Evolutionary conservation across 2,888 invertebrate species (phyloP).

Genomic region (Tinea trinotella): DNA sequence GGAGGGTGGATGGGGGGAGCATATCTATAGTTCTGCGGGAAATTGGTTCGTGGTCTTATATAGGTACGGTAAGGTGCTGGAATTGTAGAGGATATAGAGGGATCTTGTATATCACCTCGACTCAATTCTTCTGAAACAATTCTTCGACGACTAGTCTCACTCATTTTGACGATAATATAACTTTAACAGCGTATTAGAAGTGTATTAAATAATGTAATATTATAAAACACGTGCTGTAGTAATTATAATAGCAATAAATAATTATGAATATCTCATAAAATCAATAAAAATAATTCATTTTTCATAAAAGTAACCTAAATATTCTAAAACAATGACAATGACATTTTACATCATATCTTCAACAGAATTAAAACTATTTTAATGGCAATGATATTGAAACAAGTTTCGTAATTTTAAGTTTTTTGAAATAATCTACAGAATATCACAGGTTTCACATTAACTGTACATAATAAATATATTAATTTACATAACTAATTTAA

Average conservation of each 20-base stretch:
- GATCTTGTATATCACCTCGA: slow-evolving; percentile 58
- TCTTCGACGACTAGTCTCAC: slow-evolving; percentile 9
- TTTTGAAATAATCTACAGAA: no score
- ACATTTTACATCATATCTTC: background rate
- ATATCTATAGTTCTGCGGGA: slow-evolving; percentile 36
- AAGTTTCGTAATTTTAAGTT: no score
- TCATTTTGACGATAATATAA: background rate
- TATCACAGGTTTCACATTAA: no score
- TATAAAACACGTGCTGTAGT: background rate
- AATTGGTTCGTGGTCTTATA: slow-evolving; percentile 40
- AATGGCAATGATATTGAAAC: background rate
- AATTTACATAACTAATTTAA: no score
- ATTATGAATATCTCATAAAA: background rate
- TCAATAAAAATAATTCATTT: slow-evolving; percentile 10
- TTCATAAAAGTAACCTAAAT: slow-evolving; percentile 7
- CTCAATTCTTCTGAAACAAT: background rate
- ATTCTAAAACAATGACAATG: background rate
- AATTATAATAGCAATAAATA: background rate
- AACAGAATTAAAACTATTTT: background rate
- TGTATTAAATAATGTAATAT: background rate
- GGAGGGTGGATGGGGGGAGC: slow-evolving; percentile 42
- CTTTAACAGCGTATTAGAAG: background rate
- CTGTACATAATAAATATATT: no score
- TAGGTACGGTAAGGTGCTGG: slow-evolving; percentile 31
- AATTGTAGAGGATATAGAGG: slow-evolving; percentile 52